Percentiles rank a stretch among this genome's conserved stretches.
These are phyloP conservation scores for Smittia aterrima DNA, from an alignment of 2,888 invertebrate species.

Conservation along the genomic window DNA sequence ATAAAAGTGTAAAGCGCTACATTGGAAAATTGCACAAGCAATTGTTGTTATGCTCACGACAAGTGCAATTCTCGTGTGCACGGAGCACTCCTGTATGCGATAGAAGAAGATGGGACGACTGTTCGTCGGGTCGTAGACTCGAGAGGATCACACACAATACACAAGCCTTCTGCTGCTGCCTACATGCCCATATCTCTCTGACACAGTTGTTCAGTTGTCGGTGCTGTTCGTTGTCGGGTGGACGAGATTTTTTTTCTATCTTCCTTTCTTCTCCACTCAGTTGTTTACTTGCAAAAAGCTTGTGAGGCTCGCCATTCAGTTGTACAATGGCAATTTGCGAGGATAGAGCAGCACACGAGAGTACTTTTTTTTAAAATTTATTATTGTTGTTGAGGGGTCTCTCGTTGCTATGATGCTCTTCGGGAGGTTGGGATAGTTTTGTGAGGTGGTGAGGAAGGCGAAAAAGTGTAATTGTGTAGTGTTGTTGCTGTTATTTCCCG, in stretches of 20 bases:
- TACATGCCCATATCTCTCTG: background rate
- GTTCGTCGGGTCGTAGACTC: no score
- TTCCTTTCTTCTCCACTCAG: background rate
- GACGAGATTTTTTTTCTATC: no score
- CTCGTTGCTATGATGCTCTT: constrained; percentile 14
- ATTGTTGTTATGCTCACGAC: no score
- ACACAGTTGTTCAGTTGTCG: background rate
- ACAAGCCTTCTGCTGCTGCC: no score
- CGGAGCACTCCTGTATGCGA: background rate
- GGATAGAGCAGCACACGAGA: constrained; percentile 17
- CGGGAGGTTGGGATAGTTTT: background rate
- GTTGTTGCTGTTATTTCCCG: constrained; percentile 26
- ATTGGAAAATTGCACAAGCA: background rate
- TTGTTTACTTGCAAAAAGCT: background rate
- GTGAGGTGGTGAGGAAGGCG: background rate
- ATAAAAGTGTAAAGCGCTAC: background rate
- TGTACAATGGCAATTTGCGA: constrained; percentile 23
- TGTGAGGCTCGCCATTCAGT: background rate
- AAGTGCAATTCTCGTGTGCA: no score
- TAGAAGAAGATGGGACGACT: background rate
- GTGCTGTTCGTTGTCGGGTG: background rate
- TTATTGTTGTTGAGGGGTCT: background rate
- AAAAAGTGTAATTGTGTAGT: constrained; percentile 33
- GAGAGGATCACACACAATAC: background rate
- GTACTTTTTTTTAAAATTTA: constrained; percentile 35